phyloP scores from a whole-genome alignment of 2,888 invertebrate genomes.

The Phyllotreta cruciferae region DNA sequence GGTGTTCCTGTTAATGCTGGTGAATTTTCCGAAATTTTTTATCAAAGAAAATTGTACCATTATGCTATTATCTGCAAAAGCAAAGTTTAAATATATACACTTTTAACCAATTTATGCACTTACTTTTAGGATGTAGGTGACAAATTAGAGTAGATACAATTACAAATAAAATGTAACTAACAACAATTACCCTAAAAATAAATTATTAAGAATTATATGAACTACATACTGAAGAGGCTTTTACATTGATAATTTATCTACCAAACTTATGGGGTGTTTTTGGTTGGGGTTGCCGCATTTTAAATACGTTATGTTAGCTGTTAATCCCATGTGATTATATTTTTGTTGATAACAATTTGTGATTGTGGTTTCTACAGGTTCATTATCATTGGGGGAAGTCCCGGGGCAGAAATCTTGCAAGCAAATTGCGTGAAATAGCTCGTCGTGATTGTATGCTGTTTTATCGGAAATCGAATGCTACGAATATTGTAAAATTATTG shows the following conservation, averaged over 20 bases:
- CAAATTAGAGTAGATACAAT: constrained; percentile 15
- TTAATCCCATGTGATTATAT: constrained; percentile 35
- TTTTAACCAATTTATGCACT: constrained; percentile 15
- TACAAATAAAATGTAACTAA: constrained; percentile 26
- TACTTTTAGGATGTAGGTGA: neutral
- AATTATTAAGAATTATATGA: neutral
- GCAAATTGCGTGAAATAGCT: constrained; percentile 44
- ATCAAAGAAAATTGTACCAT: constrained; percentile 40
- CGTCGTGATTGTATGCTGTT: constrained; percentile 44
- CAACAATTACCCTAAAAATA: constrained; percentile 27
- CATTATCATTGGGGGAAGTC: neutral
- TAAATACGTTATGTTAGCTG: constrained; percentile 29
- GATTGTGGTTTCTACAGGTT: constrained; percentile 7
- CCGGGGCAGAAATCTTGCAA: constrained; percentile 37
- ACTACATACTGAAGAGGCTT: neutral
- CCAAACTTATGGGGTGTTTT: constrained; percentile 33
- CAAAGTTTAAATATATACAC: constrained; percentile 11
- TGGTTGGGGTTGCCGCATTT: constrained; percentile 35
- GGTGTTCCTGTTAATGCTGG: constrained; percentile 22
- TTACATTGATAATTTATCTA: neutral
- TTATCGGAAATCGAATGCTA: constrained; percentile 41
- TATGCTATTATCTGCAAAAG: constrained; percentile 32
- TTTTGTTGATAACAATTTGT: constrained; percentile 38
- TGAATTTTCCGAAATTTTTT: constrained; percentile 40
- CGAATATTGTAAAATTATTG: no score